phyloP scores from a whole-genome alignment of 2,888 invertebrate genomes.

The Acronicta aceris region DNA sequence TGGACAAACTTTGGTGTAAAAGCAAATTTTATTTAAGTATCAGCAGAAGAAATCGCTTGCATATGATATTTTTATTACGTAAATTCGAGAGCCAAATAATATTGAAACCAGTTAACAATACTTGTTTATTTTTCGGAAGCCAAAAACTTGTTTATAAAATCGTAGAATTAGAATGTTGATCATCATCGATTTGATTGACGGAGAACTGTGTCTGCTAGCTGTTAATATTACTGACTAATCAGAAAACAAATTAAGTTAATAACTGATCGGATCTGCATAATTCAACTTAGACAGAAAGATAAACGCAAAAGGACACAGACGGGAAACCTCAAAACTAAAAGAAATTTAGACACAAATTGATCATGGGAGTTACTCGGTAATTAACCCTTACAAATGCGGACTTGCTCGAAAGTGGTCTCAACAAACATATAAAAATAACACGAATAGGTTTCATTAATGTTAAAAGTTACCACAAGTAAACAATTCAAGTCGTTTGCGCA shows the following conservation, averaged over 20 bases:
- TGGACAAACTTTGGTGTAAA: too few relatives aligned
- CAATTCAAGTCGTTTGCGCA: slow-evolving; percentile 24
- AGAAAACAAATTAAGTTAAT: too few relatives aligned
- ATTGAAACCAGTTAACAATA: slow-evolving; percentile 26
- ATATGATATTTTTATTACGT: background rate
- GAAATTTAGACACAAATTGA: background rate
- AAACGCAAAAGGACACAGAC: background rate
- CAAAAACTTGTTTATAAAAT: background rate
- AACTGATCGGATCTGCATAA: too few relatives aligned
- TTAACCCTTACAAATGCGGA: slow-evolving; percentile 5
- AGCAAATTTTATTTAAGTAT: background rate
- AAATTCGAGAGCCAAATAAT: background rate
- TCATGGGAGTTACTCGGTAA: background rate
- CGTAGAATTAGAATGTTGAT: background rate
- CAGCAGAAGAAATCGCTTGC: too few relatives aligned
- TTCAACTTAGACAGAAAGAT: too few relatives aligned
- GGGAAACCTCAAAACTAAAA: background rate
- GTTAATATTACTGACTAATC: too few relatives aligned
- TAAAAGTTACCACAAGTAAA: slow-evolving; percentile 11
- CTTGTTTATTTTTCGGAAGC: slow-evolving; percentile 17
- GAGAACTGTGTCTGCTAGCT: too few relatives aligned
- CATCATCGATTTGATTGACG: background rate
- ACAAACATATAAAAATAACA: slow-evolving; percentile 23
- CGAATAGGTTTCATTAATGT: slow-evolving; percentile 6
- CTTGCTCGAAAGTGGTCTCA: slow-evolving; percentile 9